phyloP scores from a whole-genome alignment of 2,113 vertebrate genomes.

The Bagarius yarrelli region DNA sequence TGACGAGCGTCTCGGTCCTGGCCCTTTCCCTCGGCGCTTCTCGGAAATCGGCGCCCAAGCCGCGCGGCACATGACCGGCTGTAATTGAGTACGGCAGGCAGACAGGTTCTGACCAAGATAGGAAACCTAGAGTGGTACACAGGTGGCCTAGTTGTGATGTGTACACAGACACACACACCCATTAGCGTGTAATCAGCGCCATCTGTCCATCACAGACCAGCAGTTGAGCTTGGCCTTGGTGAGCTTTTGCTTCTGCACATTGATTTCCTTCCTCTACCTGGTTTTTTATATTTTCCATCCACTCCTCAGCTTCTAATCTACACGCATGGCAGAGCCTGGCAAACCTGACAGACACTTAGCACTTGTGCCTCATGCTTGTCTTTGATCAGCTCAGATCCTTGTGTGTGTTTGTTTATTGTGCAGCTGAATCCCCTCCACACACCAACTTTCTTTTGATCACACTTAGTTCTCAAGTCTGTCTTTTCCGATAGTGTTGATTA shows the following conservation, averaged over 20 bases:
- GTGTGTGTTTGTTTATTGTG: background rate
- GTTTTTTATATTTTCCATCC: background rate
- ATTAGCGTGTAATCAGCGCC: slow-evolving; percentile 37
- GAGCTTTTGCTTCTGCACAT: background rate
- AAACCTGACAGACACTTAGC: background rate
- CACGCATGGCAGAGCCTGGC: background rate
- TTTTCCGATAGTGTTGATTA: background rate
- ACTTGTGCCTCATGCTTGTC: background rate
- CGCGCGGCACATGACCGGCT: background rate
- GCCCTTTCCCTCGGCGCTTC: slow-evolving; percentile 5
- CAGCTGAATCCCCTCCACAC: background rate
- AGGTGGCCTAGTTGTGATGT: slow-evolving; percentile 29
- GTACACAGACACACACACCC: background rate
- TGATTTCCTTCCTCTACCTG: slow-evolving; percentile 6
- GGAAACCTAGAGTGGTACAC: slow-evolving; percentile 33
- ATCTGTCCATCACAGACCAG: slow-evolving; percentile 19
- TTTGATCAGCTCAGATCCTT: background rate
- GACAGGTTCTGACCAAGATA: slow-evolving; percentile 32
- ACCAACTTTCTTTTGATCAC: background rate
- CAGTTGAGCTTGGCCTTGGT: background rate
- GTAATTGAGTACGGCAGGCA: slow-evolving; percentile 53
- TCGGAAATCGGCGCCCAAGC: slow-evolving; percentile 25
- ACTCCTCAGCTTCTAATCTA: background rate
- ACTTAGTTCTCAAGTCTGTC: background rate
- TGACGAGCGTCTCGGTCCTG: background rate